Conservation (phyloP, 53 echinoderm and acorn worm genomes). For the Pentamera pediparva region DNA sequence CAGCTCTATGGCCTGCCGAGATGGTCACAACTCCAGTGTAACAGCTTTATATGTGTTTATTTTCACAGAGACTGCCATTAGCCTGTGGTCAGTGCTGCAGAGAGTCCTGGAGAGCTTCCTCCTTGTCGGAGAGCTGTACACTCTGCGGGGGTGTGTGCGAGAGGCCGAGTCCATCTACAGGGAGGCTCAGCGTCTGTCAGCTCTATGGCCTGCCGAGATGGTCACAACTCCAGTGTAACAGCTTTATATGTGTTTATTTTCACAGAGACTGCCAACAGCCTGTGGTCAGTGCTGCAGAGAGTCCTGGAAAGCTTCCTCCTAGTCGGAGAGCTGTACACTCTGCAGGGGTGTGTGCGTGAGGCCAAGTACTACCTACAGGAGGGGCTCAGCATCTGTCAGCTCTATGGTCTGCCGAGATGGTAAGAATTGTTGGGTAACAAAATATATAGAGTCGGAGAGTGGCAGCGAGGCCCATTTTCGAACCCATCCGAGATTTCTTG, state of each 20-base stretch:
- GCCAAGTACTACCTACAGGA: constrained; percentile 87
- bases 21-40: too few relatives aligned
- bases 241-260: not conserved
- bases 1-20: too few relatives aligned
- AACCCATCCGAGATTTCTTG: too few relatives aligned
- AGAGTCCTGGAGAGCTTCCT: constrained; percentile 63
- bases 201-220: constrained; percentile 76
- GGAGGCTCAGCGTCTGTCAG: constrained; percentile 74
- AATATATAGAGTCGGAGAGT: too few relatives aligned
- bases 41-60: too few relatives aligned
- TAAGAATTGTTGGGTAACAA: too few relatives aligned
- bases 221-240: too few relatives aligned
- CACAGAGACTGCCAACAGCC: not conserved
- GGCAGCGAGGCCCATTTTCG: too few relatives aligned
- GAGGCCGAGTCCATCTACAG: constrained; percentile 81
- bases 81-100: constrained; percentile 78
- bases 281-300: constrained; percentile 64
- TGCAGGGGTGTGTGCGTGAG: constrained; percentile 88
- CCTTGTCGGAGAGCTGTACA: constrained; percentile 57
- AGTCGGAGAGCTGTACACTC: constrained; percentile 58
- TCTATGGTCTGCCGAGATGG: constrained; percentile 80
- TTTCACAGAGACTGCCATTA: too few relatives aligned
- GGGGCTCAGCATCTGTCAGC: constrained; percentile 65
- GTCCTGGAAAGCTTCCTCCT: constrained; percentile 66
- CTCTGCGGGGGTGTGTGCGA: constrained; percentile 79